These are phyloP conservation scores for Ceratoteleas bidentatus DNA, from an alignment of 1,140 invertebrate species.

Conservation along the genomic window DNA sequence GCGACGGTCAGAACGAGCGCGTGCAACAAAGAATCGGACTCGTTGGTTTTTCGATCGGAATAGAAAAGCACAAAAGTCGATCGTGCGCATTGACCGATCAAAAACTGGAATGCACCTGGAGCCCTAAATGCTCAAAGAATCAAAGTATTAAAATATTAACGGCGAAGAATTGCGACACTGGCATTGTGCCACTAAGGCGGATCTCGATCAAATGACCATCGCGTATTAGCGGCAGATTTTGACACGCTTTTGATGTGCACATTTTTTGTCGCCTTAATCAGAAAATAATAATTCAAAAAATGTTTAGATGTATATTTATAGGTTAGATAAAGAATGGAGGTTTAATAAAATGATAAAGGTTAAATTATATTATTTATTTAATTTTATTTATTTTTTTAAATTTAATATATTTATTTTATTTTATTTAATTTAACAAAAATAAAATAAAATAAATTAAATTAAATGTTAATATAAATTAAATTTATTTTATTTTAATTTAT, in stretches of 20 bases:
- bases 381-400: too few relatives aligned
- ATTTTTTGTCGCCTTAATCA: conserved; percentile 13
- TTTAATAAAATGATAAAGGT: too few relatives aligned
- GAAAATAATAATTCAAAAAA: background rate
- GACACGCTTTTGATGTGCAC: conserved; percentile 68
- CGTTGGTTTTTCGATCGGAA: background rate
- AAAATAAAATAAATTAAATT: too few relatives aligned
- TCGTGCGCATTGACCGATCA: conserved; percentile 13
- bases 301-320: too few relatives aligned
- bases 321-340: too few relatives aligned
- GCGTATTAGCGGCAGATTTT: conserved; percentile 41
- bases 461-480: too few relatives aligned
- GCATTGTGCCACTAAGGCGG: conserved; percentile 3
- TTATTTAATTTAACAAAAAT: too few relatives aligned
- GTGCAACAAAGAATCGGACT: conserved; percentile 48
- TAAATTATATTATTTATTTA: too few relatives aligned
- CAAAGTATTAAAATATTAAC: conserved; percentile 15
- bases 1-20: conserved; percentile 29
- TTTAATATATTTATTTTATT: too few relatives aligned
- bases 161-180: conserved; percentile 9
- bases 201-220: conserved; percentile 33
- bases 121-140: conserved; percentile 11
- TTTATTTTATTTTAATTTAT: too few relatives aligned
- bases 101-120: conserved; percentile 37
- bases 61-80: conserved; percentile 33